Base-by-base conservation (phyloP, 2,888 invertebrate genomes). In the Trimorus sp. region DNA sequence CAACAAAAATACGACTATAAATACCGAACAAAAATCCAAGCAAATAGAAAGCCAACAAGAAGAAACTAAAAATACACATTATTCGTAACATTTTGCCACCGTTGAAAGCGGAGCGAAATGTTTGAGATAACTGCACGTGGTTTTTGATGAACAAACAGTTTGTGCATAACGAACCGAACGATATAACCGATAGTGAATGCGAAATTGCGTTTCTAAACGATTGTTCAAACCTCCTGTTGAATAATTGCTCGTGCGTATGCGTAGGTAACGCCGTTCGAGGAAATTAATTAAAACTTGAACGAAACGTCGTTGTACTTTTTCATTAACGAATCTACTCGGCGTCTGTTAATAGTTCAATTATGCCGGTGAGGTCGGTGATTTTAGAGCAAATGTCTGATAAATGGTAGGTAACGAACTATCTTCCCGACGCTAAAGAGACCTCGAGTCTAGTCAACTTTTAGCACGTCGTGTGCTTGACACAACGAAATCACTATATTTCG, bases 241-340 rank as follows among this genome's bases (percentile, higher is more conserved):
- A 63, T 63, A 63, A 60, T 73, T 56, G 56, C 51, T 37, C 63
- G 48, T 63, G 73, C 56, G 63, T 63, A 63, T 51, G 42, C 74
- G 53, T 42, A 49, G 36, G 12, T 38, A 56, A 74, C 26, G 65
- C 16, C 59, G 68, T 65, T 53, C 51, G 15, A 69, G 53, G 26
- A 76, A 76, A 76, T 76, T 76, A 76, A 76, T 76, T 76, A 60
- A 68, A 65, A n/a, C 53, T 68, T 51, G 48, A 69, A 76, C 54
- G 62, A 69, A 68, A 76, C 54, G 53, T 69, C 56, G 38, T 54
- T 42, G 54, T 69, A 42, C 62, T 62, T 69, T 76, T 76, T 76
- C 66, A 76, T 76, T 76, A 76, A 59, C 38, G 62, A 69, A 69
- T 60, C 51, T 11, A 45, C 69, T 59, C 56, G 16, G 45, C 9